Base-by-base conservation (phyloP, 2,888 invertebrate genomes). In the Cephus pulcher region DNA sequence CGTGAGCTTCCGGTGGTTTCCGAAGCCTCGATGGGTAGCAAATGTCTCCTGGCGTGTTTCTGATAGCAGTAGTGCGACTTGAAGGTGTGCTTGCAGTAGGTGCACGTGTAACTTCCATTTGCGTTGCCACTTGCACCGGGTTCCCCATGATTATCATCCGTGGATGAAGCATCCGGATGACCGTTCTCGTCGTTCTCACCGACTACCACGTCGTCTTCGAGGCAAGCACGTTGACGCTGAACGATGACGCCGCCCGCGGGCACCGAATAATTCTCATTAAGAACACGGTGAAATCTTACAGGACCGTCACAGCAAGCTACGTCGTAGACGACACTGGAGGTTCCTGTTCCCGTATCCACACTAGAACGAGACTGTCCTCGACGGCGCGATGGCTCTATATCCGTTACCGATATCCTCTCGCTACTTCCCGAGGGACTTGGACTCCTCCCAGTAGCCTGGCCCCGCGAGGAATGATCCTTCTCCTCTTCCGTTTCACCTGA, bases 271-370 rank as follows among this genome's bases (percentile, higher is more conserved):
- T 97, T 96, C 75, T 94, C 95, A 92, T 98, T 98, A 3, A 97
- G 92, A 3, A 98, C 97, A 2, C 97, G 93, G 86, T 96, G 96
- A 92, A 98, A 96, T 35, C 96, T 93, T 0, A 98, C 97, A 0
- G 98, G 98, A 0, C 98, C 98, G 91, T 98, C 98, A 91, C 98
- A 98, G 82, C 96, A 97, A 0, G 97, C 98, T n/a, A 97, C 94
- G 91, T 98, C 97, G 80, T 97, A 92, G 1, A 97, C 95, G 0
- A 96, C 94, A 88, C 94, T 94, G 40, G 91, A 90, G 76, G 80
- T 79, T 69, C 79, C 73, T 70, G 75, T 77, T 73, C 76, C 33
- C 77, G 73, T 75, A 34, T 82, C 82, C 82, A 74, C 77, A 74
- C 79, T 79, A 11, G 80, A 75, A 75, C 80, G 81, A 12, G 82